Base-by-base conservation (phyloP, 92 coral and sea anemone genomes). In the Plumapathes pennacea region DNA sequence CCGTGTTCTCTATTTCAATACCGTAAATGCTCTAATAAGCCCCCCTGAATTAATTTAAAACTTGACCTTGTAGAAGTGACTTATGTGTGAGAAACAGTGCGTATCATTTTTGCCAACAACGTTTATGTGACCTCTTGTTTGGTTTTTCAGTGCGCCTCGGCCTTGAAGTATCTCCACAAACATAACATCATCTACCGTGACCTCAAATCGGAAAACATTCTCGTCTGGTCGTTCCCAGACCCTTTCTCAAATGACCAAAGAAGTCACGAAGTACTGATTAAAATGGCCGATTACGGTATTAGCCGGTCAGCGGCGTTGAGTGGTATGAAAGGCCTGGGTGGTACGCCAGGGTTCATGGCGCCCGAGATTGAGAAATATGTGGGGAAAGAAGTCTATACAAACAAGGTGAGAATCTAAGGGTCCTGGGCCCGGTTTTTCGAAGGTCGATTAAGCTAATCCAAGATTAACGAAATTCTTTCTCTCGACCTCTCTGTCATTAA, bases 321-420 rank as follows among this genome's bases (percentile, higher is more conserved):
- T 9, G 99, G 99, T 43, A 82, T 90, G 63, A 94, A 94, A 66
- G 99, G 99, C 19, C 90, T 94, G 25, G 99, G 99, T 18, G 99
- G 99, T 38, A 94, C 99, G 54, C 99, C 97, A 4, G 99, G 99
- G 29, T 94, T 94, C 53, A 94, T 94, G 99, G 99, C 99, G 62
- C 99, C 99, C 2, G 99, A 94, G 53, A 94, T 94, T 38, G 97
- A 84, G 76, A 94, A 89, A 73, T 94, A 89, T 78, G 89, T 90
- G 25, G 99, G 99, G 37, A 85, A 90, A 41, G 99, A 94, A 69
- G 38, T 83, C 22, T 94, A 94, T 47, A 94, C 99, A 5, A 96
- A 94, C 46, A 94, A 94, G 81, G 99, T 92, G 73, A 15, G 69
- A n/a, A n/a, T n/a, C n/a, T n/a, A n/a, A n/a, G n/a, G n/a, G n/a